Evolutionary conservation across 2,888 invertebrate species (phyloP).

Genomic region (Troides helena): DNA sequence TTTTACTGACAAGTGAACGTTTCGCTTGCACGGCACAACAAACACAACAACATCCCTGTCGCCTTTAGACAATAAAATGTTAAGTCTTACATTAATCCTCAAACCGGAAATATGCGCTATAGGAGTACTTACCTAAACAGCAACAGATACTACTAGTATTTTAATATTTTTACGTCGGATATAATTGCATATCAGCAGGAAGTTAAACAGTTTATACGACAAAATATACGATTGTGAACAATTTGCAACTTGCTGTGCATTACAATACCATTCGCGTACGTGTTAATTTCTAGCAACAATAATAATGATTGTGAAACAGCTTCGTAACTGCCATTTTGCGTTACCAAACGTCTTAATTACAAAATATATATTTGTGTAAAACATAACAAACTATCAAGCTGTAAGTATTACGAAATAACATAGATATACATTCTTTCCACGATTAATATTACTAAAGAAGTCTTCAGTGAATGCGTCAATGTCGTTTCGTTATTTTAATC

Average conservation of each 20-base stretch:
- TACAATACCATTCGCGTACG: conserved; percentile 5
- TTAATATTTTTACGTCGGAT: not conserved
- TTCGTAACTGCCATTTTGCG: not conserved
- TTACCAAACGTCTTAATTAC: conserved; percentile 19
- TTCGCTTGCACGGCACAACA: too few relatives aligned
- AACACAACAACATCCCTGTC: too few relatives aligned
- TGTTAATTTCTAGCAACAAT: conserved; percentile 18
- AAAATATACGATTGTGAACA: not conserved
- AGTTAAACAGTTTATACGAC: not conserved
- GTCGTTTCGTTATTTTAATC: conserved; percentile 1
- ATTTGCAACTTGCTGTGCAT: not conserved
- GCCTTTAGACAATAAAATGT: too few relatives aligned
- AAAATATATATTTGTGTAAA: conserved; percentile 18
- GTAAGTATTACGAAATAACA: conserved; percentile 12
- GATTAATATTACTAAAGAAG: not conserved
- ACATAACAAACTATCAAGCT: conserved; percentile 7
- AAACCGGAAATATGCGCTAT: too few relatives aligned
- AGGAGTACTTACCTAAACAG: too few relatives aligned
- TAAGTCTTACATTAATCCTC: too few relatives aligned
- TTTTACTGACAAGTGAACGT: too few relatives aligned
- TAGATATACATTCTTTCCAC: not conserved
- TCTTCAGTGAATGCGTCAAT: not conserved
- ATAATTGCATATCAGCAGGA: not conserved
- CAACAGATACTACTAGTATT: not conserved
- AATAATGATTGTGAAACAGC: conserved; percentile 12